These are phyloP conservation scores for Unio pictorum DNA, from an alignment of 2,888 invertebrate species.

Conservation along the genomic window DNA sequence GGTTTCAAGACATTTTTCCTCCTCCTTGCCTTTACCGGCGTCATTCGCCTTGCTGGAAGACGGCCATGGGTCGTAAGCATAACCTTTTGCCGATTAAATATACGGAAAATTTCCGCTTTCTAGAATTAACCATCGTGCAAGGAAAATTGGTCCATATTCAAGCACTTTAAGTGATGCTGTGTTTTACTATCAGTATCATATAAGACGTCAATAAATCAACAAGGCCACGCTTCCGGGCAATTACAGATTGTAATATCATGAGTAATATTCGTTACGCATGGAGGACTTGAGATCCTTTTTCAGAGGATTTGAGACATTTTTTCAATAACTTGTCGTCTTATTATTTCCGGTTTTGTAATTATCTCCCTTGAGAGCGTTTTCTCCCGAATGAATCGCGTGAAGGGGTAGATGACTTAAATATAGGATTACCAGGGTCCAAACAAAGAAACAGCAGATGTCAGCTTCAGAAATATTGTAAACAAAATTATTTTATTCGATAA, in stretches of 20 bases:
- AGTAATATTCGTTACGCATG: conserved; percentile 39
- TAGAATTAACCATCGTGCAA: conserved; percentile 10
- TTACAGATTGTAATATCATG: conserved; percentile 40
- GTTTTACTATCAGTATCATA: conserved; percentile 18
- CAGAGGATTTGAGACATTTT: conserved; percentile 36
- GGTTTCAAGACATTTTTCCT: conserved; percentile 6
- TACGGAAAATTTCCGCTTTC: conserved; percentile 39
- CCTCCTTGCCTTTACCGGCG: too few relatives aligned
- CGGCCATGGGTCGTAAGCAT: too few relatives aligned
- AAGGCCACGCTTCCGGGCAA: conserved; percentile 42
- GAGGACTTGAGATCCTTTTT: conserved; percentile 34
- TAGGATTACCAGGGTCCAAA: too few relatives aligned
- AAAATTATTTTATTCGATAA: too few relatives aligned
- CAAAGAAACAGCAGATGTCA: too few relatives aligned
- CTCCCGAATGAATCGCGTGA: conserved; percentile 8
- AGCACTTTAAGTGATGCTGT: conserved; percentile 7
- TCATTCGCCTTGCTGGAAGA: too few relatives aligned
- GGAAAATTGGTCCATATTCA: conserved; percentile 8
- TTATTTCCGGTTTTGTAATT: conserved; percentile 30
- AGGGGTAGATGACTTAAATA: too few relatives aligned
- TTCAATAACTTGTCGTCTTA: conserved; percentile 42
- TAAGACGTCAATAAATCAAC: conserved; percentile 33
- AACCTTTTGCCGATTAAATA: conserved; percentile 30
- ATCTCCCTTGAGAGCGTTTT: conserved; percentile 17
- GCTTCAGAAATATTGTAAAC: too few relatives aligned